Conservation (phyloP, 1,140 invertebrate genomes). For the Neomicropteryx cornuta region DNA sequence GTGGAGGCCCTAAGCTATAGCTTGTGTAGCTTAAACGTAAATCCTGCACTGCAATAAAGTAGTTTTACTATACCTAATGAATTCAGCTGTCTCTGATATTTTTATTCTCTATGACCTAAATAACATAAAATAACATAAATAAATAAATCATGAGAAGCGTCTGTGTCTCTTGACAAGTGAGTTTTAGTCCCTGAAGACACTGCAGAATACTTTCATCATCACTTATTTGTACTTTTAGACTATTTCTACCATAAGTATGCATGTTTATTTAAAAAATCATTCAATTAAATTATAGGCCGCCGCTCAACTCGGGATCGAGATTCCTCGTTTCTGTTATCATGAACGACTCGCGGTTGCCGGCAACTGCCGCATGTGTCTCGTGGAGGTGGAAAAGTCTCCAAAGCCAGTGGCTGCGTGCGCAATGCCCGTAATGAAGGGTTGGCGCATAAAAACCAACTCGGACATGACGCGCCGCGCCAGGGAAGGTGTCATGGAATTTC, state of each 20-base stretch:
- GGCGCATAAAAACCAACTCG: slow-evolving; percentile 93
- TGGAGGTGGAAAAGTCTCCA: slow-evolving; percentile 92
- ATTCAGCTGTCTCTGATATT: too few relatives aligned
- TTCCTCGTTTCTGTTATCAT: slow-evolving; percentile 98
- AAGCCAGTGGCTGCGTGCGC: slow-evolving; percentile 99
- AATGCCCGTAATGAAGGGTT: slow-evolving; percentile 99
- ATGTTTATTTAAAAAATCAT: slow-evolving; percentile 2
- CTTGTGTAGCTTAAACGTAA: too few relatives aligned
- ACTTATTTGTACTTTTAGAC: too few relatives aligned
- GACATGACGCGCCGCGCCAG: slow-evolving; percentile 77
- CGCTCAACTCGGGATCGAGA: slow-evolving; percentile 91
- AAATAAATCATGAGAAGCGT: too few relatives aligned
- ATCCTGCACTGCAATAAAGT: too few relatives aligned
- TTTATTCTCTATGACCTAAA: too few relatives aligned
- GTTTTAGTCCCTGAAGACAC: too few relatives aligned
- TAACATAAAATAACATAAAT: too few relatives aligned
- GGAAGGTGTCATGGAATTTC: slow-evolving; percentile 98
- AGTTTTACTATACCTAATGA: too few relatives aligned
- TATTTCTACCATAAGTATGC: slow-evolving; percentile 5
- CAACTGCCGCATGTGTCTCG: slow-evolving; percentile 98
- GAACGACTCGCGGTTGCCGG: slow-evolving; percentile 96
- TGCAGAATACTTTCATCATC: too few relatives aligned
- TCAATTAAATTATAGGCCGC: slow-evolving; percentile 72
- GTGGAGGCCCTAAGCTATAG: too few relatives aligned
- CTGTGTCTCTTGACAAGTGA: too few relatives aligned